Base-by-base conservation (phyloP, 2,797 vertebrate species). In the Chromis chromis region DNA sequence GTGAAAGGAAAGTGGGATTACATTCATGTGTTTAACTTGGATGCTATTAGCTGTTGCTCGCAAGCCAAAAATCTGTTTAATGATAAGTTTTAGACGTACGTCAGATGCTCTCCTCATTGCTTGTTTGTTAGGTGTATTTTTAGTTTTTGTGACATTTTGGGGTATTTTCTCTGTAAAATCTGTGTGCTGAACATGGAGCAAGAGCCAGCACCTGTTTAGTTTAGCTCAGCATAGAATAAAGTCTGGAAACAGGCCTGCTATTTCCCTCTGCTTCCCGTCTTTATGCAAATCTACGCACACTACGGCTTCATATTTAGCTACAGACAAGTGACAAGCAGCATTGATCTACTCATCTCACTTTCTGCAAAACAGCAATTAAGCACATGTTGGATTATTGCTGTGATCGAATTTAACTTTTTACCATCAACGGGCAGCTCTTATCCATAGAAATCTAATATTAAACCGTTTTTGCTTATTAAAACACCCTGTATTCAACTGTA, bases 21-120 rank as follows among this genome's bases (percentile, higher is more conserved):
- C 46, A 58, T 62, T 78, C 44, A 63, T 33, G 48, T 65, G 58
- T 88, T 82, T 78, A 39, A 81, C 70, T 84, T 87, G 79, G 78
- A 87, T 25, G 12, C 33, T 36, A 36, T 12, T 10, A 70, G 7
- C 71, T 58, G 49, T 33, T 56, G 54, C 63, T 39, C 74, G 6
- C 16, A 8, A 46, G 16, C 16, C 6, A 19, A 46, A 79, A 74
- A 65, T 58, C 28, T 61, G 49, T 74, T 71, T 57, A 65, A 61
- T 11, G 52, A 55, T 5, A 3, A n/a, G 27, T 55, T 25, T 55
- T 19, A 42, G 59, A 56, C 4, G 13, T 1, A 52, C 3, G 4
- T 17, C 44, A 25, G 24, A 39, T n/a, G 60, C 16, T 68, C 57
- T 14, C 13, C 22, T 39, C 44, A n/a, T 19, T 56, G 17, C 3